Percentiles rank a stretch among this genome's conserved stretches.
Evolutionary conservation across 1,140 invertebrate genomes (phyloP).

Genomic region (Lepidurus apus): DNA sequence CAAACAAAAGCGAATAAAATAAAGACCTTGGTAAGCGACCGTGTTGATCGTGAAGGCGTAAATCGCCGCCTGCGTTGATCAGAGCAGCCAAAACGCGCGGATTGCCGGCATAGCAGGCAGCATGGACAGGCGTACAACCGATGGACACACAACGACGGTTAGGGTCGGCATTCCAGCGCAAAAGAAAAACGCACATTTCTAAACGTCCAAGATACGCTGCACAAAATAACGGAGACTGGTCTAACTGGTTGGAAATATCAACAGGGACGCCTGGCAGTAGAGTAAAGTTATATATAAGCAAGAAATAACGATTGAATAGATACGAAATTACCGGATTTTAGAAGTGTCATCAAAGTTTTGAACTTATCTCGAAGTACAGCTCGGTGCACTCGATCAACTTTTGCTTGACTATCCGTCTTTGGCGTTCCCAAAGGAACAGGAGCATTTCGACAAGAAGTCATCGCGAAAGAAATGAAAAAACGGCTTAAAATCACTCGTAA

Average conservation of each 20-base stretch:
- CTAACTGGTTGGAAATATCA: constrained; percentile 46
- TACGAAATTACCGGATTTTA: constrained; percentile 24
- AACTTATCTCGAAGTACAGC: constrained; percentile 29
- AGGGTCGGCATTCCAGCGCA: constrained; percentile 47
- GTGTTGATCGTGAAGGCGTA: constrained; percentile 45
- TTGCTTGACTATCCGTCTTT: not conserved
- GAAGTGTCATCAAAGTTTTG: constrained; percentile 11
- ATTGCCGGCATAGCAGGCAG: constrained; percentile 45
- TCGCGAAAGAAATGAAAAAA: no score
- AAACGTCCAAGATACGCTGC: constrained; percentile 43
- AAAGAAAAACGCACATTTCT: constrained; percentile 42
- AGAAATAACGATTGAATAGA: not conserved
- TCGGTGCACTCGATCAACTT: constrained; percentile 25
- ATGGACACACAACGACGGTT: constrained; percentile 43
- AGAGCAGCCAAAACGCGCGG: constrained; percentile 42
- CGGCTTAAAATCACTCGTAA: no score
- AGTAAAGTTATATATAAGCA: not conserved
- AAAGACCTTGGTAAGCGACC: constrained; percentile 35
- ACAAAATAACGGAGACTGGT: constrained; percentile 48
- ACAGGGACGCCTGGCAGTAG: constrained; percentile 41
- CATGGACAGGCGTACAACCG: constrained; percentile 47
- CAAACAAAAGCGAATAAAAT: no score
- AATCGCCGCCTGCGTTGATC: constrained; percentile 46
- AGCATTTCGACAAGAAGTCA: not conserved
- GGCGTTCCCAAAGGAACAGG: constrained; percentile 25